Base-by-base conservation (phyloP, 2,888 invertebrate genomes). In the Drosophila ustulata region DNA sequence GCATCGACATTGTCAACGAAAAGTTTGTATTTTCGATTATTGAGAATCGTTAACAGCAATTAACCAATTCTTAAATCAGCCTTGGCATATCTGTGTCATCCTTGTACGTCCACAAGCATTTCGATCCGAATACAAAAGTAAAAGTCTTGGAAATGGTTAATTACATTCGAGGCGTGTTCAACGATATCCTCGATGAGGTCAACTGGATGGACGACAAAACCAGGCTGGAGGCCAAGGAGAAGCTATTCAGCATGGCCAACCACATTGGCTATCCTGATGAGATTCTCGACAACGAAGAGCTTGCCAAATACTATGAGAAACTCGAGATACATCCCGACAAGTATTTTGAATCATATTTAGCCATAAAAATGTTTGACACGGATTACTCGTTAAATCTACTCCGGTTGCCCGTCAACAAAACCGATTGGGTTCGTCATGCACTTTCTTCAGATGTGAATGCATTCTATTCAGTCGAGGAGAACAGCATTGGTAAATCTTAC, bases 191-290 rank as follows among this genome's bases (percentile, higher is more conserved):
- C 59, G 93, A 94, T 23, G 94, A 95, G 64, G 95, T 98, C 9
- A 96, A 96, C 49, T 99, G 98, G 98, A 98, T 99, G 98, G 98
- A 98, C 90, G 94, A 95, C 0, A 93, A 93, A 75, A 98, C 98
- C 0, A 95, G 95, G 50, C 92, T 93, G 75, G 95, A 95, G 61
- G 97, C 97, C 0, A 91, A 97, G 66, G 95, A 95, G 67, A 98
- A 98, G 91, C 96, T 97, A 0, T 94, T 95, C 63, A 94, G 95
- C 0, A 98, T 98, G 96, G 94, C 95, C 1, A 95, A 97, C 0
- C 97, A 98, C 91, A 98, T 98, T 89, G 98, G 97, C 0, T 98
- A 98, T 92, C 98, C 98, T 0, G 96, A 96, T 83, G 98, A 98
- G 91, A 94, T 98, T 89, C 93, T 98, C 52, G 95, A 98, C 84